A percentile compares a stretch with the other conserved stretches of the same genome.
Evolutionary conservation across 2,113 vertebrate species (phyloP).

Genomic region (Scopus umbretta): DNA sequence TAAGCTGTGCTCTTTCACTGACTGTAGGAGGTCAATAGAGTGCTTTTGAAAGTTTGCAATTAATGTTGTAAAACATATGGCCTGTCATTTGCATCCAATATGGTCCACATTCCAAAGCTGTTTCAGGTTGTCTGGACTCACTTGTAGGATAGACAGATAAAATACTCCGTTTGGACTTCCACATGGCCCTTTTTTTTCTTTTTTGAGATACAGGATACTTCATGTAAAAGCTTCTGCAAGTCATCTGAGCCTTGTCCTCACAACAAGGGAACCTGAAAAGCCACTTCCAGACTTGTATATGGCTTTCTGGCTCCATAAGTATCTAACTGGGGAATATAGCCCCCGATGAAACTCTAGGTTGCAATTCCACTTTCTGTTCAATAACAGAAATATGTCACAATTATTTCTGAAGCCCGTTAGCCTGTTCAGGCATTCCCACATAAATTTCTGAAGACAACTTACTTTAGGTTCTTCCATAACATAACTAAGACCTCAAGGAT

Average conservation of each 20-base stretch:
- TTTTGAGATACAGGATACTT: neutral
- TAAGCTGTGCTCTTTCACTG: neutral
- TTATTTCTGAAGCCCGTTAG: neutral
- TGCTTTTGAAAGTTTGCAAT: slow-evolving; percentile 17
- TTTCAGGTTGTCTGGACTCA: slow-evolving; percentile 14
- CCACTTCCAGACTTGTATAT: neutral
- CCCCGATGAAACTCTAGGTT: neutral
- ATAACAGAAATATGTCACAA: neutral
- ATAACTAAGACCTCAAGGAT: neutral
- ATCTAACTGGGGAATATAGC: neutral
- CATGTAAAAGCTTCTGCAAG: neutral
- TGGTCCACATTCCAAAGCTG: neutral
- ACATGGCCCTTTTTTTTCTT: neutral
- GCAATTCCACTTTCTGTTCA: neutral
- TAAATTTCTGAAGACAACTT: neutral
- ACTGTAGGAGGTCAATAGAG: neutral
- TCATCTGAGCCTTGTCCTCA: neutral
- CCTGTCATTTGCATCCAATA: slow-evolving; percentile 21
- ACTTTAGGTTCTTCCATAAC: neutral
- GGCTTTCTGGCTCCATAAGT: neutral
- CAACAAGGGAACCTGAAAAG: neutral
- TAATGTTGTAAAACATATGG: slow-evolving; percentile 27
- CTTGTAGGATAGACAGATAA: neutral
- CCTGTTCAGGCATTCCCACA: neutral
- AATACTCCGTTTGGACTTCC: neutral